Evolutionary conservation across 2,113 vertebrate genomes (phyloP).

Genomic region (Otis tarda): DNA sequence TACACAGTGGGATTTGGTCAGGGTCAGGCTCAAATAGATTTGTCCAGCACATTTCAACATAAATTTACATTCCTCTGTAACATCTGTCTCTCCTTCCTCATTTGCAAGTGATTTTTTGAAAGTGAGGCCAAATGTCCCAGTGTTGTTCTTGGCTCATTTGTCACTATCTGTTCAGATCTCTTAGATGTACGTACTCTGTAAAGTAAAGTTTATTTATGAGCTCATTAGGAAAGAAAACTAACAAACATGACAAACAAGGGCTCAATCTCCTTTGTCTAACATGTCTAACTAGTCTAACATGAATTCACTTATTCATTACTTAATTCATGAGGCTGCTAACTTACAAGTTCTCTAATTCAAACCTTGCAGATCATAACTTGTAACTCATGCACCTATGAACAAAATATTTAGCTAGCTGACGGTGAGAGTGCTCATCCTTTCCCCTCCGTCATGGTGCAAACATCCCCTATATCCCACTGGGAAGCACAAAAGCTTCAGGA

Average conservation of each 20-base stretch:
- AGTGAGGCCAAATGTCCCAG: background rate
- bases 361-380: background rate
- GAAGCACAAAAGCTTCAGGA: rapidly evolving
- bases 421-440: too few relatives aligned
- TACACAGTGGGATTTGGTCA: background rate
- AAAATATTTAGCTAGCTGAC: background rate
- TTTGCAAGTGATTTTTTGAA: background rate
- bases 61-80: background rate
- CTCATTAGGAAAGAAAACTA: background rate
- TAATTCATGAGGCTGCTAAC: background rate
- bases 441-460: rapidly evolving
- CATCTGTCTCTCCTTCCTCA: background rate
- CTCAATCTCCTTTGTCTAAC: background rate
- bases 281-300: too few relatives aligned
- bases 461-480: background rate
- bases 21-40: background rate
- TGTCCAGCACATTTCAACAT: background rate
- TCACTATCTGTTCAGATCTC: background rate
- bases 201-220: background rate
- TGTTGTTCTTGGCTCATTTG: background rate
- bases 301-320: background rate
- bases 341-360: background rate
- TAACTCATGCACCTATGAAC: background rate
- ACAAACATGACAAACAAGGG: background rate
- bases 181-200: background rate